Base-by-base conservation (phyloP, 2,797 vertebrate species). In the Novumbra hubbsi region DNA sequence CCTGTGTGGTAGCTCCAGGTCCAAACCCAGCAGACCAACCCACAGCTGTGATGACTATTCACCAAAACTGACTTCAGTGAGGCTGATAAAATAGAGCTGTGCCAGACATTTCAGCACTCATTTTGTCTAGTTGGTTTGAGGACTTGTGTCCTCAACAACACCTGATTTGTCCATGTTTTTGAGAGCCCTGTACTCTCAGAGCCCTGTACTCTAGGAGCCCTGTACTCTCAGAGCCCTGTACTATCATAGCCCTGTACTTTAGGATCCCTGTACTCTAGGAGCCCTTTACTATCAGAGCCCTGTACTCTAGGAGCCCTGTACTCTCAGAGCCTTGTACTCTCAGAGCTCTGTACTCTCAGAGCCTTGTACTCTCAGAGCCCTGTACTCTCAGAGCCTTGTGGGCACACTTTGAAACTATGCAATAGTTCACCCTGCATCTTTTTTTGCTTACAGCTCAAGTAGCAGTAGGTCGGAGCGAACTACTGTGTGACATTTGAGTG, bases 21-120 rank as follows among this genome's bases (percentile, higher is more conserved):
- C 63, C 16, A 19, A 65, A 16, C 28, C 30, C 30, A 65, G 63
- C 30, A 55, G n/a, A 9, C 19, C 12, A 60, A 27, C 55, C 65
- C 70, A 78, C 82, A 88, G 79, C 49, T 81, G 87, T 84, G 78
- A 74, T 84, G 68, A 75, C 83, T 78, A 87, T 86, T 85, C 86
- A 87, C 83, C 80, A 78, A 73, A 81, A 70, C 74, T 69, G 49
- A 50, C 69, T 74, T 55, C 24, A 64, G 68, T 34, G 62, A 28
- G 73, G 85, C 82, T 84, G 85, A 81, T 85, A 88, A 65, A 52
- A 64, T 17, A 28, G 63, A 68, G 62, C 21, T 27, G 88, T 82
- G 75, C 77, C 82, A 85, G 85, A 88, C 83, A 78, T 76, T 71
- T 73, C n/a, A 72, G 57, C 30, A 60, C 50, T 69, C 60, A 1